Conservation (phyloP, 2,888 invertebrate species). For the Ennomos erosarius region DNA sequence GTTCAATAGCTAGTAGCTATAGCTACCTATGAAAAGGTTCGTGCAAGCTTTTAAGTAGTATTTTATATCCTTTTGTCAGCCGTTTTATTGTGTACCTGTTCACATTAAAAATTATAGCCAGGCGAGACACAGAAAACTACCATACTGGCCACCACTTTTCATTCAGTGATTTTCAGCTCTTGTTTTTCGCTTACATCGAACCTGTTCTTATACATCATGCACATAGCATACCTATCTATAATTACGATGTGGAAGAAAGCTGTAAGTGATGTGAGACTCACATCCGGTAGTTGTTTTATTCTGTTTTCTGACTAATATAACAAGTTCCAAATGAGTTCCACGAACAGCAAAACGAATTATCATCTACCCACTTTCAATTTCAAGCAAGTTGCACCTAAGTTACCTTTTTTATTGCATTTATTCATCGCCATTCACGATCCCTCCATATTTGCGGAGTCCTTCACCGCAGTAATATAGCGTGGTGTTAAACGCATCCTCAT, state of each 20-base stretch:
- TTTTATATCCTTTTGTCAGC: no score
- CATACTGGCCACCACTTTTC: no score
- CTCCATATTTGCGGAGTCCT: constrained; percentile 33
- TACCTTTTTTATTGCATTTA: constrained; percentile 23
- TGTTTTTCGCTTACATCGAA: no score
- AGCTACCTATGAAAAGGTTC: no score
- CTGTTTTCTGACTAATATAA: constrained; percentile 7
- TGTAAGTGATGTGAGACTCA: not conserved
- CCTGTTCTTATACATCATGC: no score
- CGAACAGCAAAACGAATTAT: constrained; percentile 17
- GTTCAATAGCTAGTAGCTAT: no score
- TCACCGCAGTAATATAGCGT: constrained; percentile 29
- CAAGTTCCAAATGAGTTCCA: constrained; percentile 16
- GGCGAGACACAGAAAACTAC: no score
- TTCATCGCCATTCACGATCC: constrained; percentile 23
- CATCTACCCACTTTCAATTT: constrained; percentile 30
- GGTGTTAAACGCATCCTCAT: constrained; percentile 39
- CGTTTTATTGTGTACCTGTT: no score
- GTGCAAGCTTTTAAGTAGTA: no score
- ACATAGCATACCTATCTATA: no score
- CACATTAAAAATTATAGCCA: no score
- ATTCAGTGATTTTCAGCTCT: no score
- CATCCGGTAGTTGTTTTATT: constrained; percentile 10
- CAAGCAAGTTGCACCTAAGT: constrained; percentile 19
- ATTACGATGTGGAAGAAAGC: not conserved